These are phyloP conservation scores for Fulica atra DNA, from an alignment of 2,113 vertebrate species.

Conservation along the genomic window DNA sequence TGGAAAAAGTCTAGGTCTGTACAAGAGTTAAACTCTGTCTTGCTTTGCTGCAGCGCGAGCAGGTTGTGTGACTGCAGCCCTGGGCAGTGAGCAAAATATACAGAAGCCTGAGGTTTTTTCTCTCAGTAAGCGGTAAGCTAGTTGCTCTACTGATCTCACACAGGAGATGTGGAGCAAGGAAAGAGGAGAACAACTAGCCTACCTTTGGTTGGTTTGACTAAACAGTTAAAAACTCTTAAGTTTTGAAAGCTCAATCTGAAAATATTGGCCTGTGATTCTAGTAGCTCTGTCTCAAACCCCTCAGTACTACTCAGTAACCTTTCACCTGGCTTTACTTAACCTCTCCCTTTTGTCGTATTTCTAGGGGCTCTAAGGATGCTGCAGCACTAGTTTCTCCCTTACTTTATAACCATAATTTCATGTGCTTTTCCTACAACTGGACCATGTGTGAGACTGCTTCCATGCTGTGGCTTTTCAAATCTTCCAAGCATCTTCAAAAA, in stretches of 20 bases:
- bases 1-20: background rate
- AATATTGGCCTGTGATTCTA: background rate
- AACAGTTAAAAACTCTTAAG: fast-evolving
- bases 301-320: background rate
- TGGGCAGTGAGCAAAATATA: background rate
- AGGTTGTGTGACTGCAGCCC: background rate
- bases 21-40: background rate
- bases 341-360: background rate
- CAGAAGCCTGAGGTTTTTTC: background rate
- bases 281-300: background rate
- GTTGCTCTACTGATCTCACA: background rate
- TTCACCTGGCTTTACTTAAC: background rate
- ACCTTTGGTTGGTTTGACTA: background rate
- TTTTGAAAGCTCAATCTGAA: background rate
- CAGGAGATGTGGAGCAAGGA: background rate
- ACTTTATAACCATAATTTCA: background rate
- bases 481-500: background rate
- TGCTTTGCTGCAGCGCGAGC: background rate
- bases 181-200: background rate
- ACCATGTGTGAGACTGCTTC: background rate
- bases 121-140: background rate
- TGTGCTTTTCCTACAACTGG: background rate
- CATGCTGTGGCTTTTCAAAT: background rate
- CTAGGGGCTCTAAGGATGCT: background rate
- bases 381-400: background rate